Evolutionary conservation across 2,888 invertebrate genomes (phyloP).

Genomic region (Cerastoderma edule): DNA sequence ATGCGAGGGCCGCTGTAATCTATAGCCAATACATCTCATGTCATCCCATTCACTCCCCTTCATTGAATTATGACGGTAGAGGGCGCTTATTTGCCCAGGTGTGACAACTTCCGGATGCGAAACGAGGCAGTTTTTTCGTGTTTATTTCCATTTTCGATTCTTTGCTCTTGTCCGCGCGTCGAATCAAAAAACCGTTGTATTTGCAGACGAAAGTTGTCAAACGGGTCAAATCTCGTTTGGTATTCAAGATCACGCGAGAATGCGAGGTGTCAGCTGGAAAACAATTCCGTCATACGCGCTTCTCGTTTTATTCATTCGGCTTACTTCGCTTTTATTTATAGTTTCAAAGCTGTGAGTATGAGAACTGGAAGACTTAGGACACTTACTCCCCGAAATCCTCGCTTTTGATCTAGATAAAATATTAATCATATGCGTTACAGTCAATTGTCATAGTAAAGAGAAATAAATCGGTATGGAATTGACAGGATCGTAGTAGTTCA

Average conservation of each 20-base stretch:
- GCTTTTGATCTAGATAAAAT: too few relatives aligned
- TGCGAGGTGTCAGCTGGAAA: constrained; percentile 13
- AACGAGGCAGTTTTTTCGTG: not conserved
- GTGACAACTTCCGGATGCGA: constrained; percentile 15
- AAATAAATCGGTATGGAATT: too few relatives aligned
- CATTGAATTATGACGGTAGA: constrained; percentile 25
- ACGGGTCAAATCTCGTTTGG: constrained; percentile 17
- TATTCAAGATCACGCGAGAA: constrained; percentile 26
- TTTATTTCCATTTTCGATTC: too few relatives aligned
- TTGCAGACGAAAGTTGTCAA: constrained; percentile 19
- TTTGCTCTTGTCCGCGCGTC: constrained; percentile 5
- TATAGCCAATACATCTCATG: constrained; percentile 7
- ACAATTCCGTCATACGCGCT: not conserved
- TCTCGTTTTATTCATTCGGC: not conserved
- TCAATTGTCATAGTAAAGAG: too few relatives aligned
- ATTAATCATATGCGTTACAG: too few relatives aligned
- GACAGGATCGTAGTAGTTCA: too few relatives aligned
- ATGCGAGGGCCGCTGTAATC: constrained; percentile 10
- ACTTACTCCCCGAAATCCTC: too few relatives aligned
- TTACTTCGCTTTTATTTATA: too few relatives aligned
- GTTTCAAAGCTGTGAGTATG: too few relatives aligned
- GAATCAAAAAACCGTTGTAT: constrained; percentile 22
- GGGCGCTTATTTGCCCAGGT: constrained; percentile 24
- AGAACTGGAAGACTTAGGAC: too few relatives aligned
- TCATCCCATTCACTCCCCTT: constrained; percentile 22